Evolutionary conservation across 2,888 invertebrate genomes (phyloP).

Genomic region (Halictus quadricinctus): DNA sequence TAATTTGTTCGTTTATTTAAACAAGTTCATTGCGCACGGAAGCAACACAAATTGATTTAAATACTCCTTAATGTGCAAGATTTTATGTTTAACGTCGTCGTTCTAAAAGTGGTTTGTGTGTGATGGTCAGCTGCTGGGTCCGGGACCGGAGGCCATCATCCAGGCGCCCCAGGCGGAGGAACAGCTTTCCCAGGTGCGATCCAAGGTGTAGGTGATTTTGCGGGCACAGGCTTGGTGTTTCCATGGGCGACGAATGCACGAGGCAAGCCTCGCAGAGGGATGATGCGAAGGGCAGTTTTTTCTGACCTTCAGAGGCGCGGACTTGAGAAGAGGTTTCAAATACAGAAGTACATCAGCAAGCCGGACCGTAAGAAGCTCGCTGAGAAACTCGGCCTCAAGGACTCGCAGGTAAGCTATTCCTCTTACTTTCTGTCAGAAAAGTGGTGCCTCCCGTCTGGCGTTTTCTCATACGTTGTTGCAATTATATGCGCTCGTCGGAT

Average conservation of each 20-base stretch:
- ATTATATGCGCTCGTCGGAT: background rate
- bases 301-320: slow-evolving; percentile 98
- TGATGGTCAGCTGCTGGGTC: slow-evolving; percentile 81
- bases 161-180: slow-evolving; percentile 75
- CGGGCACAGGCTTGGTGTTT: slow-evolving; percentile 84
- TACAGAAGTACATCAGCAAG: slow-evolving; percentile 99
- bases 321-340: slow-evolving; percentile 96
- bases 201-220: slow-evolving; percentile 77
- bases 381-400: slow-evolving; percentile 97
- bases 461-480: background rate
- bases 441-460: background rate
- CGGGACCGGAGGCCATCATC: slow-evolving; percentile 82
- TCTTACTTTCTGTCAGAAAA: background rate
- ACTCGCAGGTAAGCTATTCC: slow-evolving; percentile 92
- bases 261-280: slow-evolving; percentile 96
- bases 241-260: slow-evolving; percentile 96
- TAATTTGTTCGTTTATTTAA: too few species aligned
- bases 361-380: slow-evolving; percentile 98
- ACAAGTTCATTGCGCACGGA: too few species aligned
- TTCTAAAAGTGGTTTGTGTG: background rate
- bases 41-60: too few species aligned
- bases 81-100: background rate
- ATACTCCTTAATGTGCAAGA: too few species aligned
- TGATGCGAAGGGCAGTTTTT: slow-evolving; percentile 99
- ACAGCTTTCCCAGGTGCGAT: slow-evolving; percentile 77